These are phyloP conservation scores for Rhombomys opimus DNA, from an alignment of 2,113 vertebrate species.

Conservation along the genomic window DNA sequence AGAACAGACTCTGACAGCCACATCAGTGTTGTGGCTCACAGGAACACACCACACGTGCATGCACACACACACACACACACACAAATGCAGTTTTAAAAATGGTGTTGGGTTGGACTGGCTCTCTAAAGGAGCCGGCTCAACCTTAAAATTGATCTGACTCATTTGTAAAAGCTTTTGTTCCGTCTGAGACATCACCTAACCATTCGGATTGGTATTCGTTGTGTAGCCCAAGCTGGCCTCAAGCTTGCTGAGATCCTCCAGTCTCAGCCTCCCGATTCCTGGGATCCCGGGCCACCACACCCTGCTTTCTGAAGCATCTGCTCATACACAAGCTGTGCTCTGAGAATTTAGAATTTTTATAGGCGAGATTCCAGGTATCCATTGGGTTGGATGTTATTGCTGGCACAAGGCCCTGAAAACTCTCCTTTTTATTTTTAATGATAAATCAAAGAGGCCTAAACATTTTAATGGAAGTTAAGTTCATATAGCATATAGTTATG, in stretches of 20 bases:
- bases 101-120: background rate
- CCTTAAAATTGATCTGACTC: background rate
- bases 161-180: slow-evolving; percentile 4
- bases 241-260: background rate
- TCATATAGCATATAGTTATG: background rate
- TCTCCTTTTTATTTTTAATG: background rate
- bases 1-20: background rate
- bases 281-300: background rate
- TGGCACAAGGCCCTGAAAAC: background rate
- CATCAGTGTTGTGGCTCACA: background rate
- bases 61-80: background rate
- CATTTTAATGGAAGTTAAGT: slow-evolving; percentile 6
- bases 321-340: background rate
- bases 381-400: background rate
- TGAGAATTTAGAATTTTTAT: slow-evolving; percentile 40
- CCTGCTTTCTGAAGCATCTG: background rate
- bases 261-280: background rate
- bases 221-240: background rate
- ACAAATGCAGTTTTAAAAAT: background rate
- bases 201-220: background rate
- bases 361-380: background rate
- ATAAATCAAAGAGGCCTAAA: background rate
- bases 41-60: background rate
- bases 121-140: background rate
- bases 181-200: background rate